phyloP scores from a whole-genome alignment of 37 sponge, comb jelly and placozoan genomes.

The Lycopodina hypogea region DNA sequence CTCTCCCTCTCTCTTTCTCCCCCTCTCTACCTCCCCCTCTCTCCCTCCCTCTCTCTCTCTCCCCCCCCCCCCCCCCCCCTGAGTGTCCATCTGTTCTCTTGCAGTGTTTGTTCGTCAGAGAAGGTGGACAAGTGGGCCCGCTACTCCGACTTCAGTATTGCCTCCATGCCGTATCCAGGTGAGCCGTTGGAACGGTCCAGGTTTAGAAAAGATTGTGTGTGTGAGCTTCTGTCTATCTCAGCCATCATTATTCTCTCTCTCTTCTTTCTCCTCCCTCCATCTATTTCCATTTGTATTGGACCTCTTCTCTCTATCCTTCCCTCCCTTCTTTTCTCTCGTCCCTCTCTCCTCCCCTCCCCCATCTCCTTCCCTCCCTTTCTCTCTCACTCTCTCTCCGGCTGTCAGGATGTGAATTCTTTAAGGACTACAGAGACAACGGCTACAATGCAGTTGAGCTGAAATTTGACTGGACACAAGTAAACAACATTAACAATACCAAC shows the following conservation, averaged over 20 bases:
- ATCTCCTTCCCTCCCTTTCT: background rate
- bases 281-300: background rate
- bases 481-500: background rate
- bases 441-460: slow-evolving; percentile 39
- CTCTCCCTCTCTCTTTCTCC: background rate
- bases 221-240: background rate
- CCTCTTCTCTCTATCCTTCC: background rate
- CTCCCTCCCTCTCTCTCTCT: background rate
- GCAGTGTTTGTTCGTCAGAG: slow-evolving; percentile 91
- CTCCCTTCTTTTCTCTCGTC: slow-evolving; percentile 1
- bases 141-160: slow-evolving; percentile 83
- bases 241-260: background rate
- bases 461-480: slow-evolving; percentile 57
- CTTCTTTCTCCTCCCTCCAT: background rate
- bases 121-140: slow-evolving; percentile 89
- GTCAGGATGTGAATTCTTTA: slow-evolving; percentile 58
- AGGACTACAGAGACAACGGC: slow-evolving; percentile 54
- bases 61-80: too few species aligned
- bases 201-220: too few species aligned
- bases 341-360: background rate
- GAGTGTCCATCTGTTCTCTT: background rate
- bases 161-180: slow-evolving; percentile 97
- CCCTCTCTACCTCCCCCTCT: background rate
- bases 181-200: too few species aligned
- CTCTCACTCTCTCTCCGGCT: background rate